These are phyloP conservation scores for Orcinus orca DNA, from an alignment of 2,113 vertebrate genomes.

Conservation along the genomic window DNA sequence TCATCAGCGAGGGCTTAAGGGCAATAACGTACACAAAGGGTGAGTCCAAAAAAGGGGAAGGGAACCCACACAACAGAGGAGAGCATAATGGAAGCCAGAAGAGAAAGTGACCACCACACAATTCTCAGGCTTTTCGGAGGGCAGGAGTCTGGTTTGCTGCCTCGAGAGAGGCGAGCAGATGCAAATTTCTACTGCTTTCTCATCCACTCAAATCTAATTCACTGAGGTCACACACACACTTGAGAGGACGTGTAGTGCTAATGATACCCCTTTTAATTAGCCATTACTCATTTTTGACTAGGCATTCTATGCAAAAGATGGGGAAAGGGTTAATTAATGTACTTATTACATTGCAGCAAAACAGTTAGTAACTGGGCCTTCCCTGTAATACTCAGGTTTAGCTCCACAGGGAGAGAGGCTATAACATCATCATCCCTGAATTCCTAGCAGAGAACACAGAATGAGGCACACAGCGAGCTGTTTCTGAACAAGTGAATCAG, in stretches of 20 bases:
- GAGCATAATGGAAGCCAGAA: background rate
- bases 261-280: background rate
- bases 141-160: background rate
- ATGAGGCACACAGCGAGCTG: background rate
- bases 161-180: background rate
- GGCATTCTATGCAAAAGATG: background rate
- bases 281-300: background rate
- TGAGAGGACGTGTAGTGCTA: background rate
- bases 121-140: background rate
- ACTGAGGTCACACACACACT: background rate
- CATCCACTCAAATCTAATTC: background rate
- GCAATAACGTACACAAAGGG: slow-evolving; percentile 26
- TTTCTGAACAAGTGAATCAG: background rate
- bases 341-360: background rate
- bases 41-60: background rate
- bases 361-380: background rate
- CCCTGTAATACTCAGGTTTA: background rate
- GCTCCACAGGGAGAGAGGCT: background rate
- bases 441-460: background rate
- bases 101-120: background rate
- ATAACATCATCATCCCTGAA: background rate
- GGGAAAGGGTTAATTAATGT: background rate
- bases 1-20: slow-evolving; percentile 39
- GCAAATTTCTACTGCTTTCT: background rate
- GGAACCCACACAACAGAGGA: background rate